Conservation (phyloP, 2,113 vertebrate genomes). For the Trachemys scripta region DNA sequence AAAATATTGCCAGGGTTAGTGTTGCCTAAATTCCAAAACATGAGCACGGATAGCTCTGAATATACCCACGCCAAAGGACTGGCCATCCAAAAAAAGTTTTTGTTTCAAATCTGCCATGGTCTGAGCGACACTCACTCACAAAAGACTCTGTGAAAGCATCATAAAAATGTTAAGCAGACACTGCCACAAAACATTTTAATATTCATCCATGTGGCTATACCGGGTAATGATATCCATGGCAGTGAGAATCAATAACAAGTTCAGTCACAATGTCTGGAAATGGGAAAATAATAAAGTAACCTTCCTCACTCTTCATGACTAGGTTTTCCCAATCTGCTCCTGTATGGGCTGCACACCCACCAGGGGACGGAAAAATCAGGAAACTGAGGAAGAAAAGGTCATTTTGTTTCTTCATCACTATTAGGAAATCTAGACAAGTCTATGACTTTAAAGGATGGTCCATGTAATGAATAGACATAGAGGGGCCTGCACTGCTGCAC, state of each 20-base stretch:
- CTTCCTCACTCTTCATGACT: not conserved
- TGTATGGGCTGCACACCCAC: not conserved
- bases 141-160: not conserved
- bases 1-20: not conserved
- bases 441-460: not conserved
- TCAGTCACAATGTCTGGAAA: not conserved
- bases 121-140: not conserved
- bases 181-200: not conserved
- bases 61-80: not conserved
- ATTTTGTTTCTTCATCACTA: not conserved
- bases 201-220: not conserved
- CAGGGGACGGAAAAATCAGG: not conserved
- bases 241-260: not conserved
- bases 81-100: not conserved
- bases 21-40: not conserved
- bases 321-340: not conserved
- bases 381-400: not conserved
- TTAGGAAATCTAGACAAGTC: not conserved
- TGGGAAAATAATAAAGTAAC: not conserved
- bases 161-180: not conserved
- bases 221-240: not conserved
- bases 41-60: not conserved
- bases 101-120: not conserved
- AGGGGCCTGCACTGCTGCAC: not conserved
- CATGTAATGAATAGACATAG: not conserved